Percentiles rank a stretch among this genome's conserved stretches.
phyloP scores from a whole-genome alignment of 1,140 invertebrate genomes.

The Andricus grossulariae region DNA sequence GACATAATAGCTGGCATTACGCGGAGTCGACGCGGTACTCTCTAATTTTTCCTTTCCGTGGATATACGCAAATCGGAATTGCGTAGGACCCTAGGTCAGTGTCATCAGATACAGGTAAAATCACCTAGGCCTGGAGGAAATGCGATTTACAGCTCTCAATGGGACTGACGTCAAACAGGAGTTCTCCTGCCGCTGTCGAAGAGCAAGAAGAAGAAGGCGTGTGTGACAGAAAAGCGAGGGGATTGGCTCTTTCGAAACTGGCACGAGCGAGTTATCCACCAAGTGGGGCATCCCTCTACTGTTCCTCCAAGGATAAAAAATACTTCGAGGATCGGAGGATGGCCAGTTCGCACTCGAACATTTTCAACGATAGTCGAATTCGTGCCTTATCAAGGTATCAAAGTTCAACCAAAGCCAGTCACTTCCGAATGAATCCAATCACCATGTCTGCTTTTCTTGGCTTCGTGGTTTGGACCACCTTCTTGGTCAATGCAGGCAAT shows the following conservation, averaged over 20 bases:
- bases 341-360: conserved; percentile 19
- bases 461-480: not conserved
- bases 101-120: not conserved
- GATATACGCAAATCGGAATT: conserved; percentile 4
- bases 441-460: not conserved
- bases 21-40: not conserved
- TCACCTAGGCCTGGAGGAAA: not conserved
- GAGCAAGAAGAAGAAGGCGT: conserved; percentile 25
- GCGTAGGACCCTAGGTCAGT: conserved; percentile 18
- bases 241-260: conserved; percentile 26
- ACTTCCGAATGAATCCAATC: not conserved
- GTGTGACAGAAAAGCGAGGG: conserved; percentile 7
- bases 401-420: not conserved
- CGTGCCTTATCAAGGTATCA: not conserved
- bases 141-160: conserved; percentile 9
- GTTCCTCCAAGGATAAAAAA: conserved; percentile 13
- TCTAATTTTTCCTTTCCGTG: conserved; percentile 14
- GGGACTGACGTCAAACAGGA: conserved; percentile 29
- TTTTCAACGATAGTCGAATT: conserved; percentile 25
- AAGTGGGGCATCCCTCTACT: conserved; percentile 28
- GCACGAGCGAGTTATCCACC: conserved; percentile 22
- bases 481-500: not conserved
- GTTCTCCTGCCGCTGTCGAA: conserved; percentile 1
- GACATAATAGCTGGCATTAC: not conserved
- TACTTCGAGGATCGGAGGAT: conserved; percentile 23